Evolutionary conservation across 2,797 vertebrate genomes (phyloP), one percentile per base, ranked within the genome.

Genomic region (Merluccius polli): DNA sequence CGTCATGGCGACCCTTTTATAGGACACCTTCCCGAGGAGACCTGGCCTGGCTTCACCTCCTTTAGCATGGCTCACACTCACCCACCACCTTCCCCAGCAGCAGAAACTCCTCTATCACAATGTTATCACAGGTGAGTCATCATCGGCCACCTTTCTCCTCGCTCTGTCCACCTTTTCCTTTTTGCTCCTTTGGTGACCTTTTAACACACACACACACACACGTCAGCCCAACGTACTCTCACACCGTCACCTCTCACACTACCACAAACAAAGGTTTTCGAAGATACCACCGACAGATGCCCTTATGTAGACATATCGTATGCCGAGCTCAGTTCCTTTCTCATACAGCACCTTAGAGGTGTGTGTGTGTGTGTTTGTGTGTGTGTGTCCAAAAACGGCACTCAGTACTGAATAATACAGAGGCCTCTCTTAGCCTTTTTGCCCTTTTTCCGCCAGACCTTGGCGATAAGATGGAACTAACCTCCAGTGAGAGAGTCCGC

Each of bases 341-440:
- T 24, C 52, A 59, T 59, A 59, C 52, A 24, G 52, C 52, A 24
- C 52, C 52, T 59, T 21, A 24, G 52, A 59, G 52, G 32, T 71
- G 31, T 36, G 70, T 71, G 30, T 71, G 69, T 71, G 30, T 71
- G 69, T 71, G 30, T 36, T 32, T 36, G 30, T 71, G 69, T 36
- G 30, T 71, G 69, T 70, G 30, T 70, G 69, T 70, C 30, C 21
- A 59, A n/a, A 48, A 9, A 38, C 36, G 10, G 6, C 36, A 1
- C 9, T 12, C n/a, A 3, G 27, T 13, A 27, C 59, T 12, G 59
- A 27, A 27, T 27, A 27, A 65, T 27, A 65, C 59, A 10, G 59
- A 27, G 59, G 11, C 59, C 59, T 65, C n/a, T 27, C 59, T 65
- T 2, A 0, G 59, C 24, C 24, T 65, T n/a, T 24, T 59, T 24